Base-by-base conservation (phyloP, 2,888 invertebrate genomes). In the Tipula unca region DNA sequence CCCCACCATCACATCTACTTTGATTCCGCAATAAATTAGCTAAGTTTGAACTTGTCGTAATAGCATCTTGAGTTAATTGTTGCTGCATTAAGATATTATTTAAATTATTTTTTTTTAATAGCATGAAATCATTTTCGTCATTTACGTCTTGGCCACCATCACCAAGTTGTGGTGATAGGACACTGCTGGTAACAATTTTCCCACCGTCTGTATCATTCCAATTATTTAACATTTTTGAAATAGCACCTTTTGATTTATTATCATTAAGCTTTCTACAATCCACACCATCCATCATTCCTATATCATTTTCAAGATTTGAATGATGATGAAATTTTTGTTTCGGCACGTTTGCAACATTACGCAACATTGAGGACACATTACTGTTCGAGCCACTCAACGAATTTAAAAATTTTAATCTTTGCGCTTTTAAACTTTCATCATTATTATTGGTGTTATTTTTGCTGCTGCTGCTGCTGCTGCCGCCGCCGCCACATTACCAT, bases 41-140 rank as follows among this genome's bases (percentile, higher is more conserved):
- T 83, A 83, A 83, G 6, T 86, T 88, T 39, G 88, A 88, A 86
- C 88, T 88, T 0, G 88, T 88, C 85, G 87, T 88, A 85, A 88
- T 39, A 36, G 13, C 36, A 84, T 35, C 36, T 36, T 84, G 20
- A 84, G 13, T 35, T 25, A 32, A 17, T 35, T 84, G 32, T 14
- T 42, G 20, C 39, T 42, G 20, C 32, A 42, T n/a, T 85, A 85
- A 48, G 8, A 83, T 32, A 83, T 83, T 85, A 36, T 85, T 85
- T 36, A 36, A 36, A 85, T 85, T 39, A 85, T 85, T 85, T 85
- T 85, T 39, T 25, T 36, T 85, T 20, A 36, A 5, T 36, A 36
- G 20, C 14, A 85, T 14, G 36, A 8, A 36, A 85, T 36, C 84
- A 85, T 32, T 85, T 85, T 25, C 20, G 4, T 36, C 36, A 5